These are phyloP conservation scores for Hipparchia sbordonii DNA, from an alignment of 2,888 invertebrate species.

Conservation along the genomic window DNA sequence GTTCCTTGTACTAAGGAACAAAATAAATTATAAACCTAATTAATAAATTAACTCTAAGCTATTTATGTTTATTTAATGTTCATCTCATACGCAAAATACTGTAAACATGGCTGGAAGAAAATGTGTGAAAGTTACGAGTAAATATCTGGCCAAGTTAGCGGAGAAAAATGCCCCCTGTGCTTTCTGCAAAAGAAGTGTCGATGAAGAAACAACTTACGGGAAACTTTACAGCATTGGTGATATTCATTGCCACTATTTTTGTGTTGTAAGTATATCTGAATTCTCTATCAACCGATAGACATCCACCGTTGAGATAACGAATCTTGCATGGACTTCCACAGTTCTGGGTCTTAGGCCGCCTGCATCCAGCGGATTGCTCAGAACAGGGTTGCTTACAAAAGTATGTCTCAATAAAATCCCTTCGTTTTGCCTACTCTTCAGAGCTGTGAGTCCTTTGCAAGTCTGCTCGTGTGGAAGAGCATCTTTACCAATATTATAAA, in stretches of 20 bases:
- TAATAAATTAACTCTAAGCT: not conserved
- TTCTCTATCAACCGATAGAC: no score
- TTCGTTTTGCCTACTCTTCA: no score
- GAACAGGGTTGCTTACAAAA: no score
- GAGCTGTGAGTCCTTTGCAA: no score
- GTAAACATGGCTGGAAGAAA: conserved; percentile 44
- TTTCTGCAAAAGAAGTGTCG: conserved; percentile 77
- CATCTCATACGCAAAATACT: not conserved
- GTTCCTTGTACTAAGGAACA: not conserved
- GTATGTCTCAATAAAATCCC: no score
- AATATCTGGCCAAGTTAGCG: conserved; percentile 58
- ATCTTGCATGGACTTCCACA: no score
- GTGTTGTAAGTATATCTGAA: conserved; percentile 83
- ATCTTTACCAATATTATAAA: no score
- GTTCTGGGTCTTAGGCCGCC: no score
- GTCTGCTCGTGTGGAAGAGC: no score
- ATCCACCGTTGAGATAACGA: no score
- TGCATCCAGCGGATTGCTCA: no score
- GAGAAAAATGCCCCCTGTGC: conserved; percentile 68
- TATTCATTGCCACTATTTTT: conserved; percentile 88
- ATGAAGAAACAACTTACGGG: conserved; percentile 82
- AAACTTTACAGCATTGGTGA: conserved; percentile 80
- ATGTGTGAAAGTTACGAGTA: conserved; percentile 36
- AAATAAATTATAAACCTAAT: not conserved
- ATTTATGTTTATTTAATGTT: not conserved